Base-by-base conservation (phyloP, 2,888 invertebrate genomes). In the Macrosoma leucophasiata region DNA sequence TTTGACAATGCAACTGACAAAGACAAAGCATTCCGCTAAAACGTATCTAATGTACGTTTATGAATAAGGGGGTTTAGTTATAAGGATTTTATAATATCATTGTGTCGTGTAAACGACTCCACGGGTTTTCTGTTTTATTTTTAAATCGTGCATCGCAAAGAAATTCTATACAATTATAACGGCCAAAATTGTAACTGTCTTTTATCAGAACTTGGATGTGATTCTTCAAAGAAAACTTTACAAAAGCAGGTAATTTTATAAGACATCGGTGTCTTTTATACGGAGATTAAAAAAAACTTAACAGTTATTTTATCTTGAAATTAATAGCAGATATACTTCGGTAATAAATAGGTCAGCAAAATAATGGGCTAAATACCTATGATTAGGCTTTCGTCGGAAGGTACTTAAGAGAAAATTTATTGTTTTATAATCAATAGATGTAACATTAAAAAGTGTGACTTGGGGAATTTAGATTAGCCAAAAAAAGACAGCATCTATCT, bases 91-190 rank as follows among this genome's bases (percentile, higher is more conserved):
- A 21, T 51, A 36, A 64, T 52, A 56, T 31, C 48, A 52, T 50
- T 36, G 8, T 8, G 6, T 62, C 27, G 72, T 74, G 63, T 50
- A 29, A 21, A 7, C 55, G 10, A 35, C 64, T 78, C 75, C 13
- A 65, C 23, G 20, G 6, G 11, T 57, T 58, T 52, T 38, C 40
- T 61, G 59, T 69, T 59, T 49, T 36, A 48, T 52, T 54, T 46
- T 43, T 43, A 55, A 48, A 57, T 66, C 53, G 46, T 41, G 56
- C 52, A 57, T 58, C 61, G 73, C 71, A 81, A 77, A 69, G 70
- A 73, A 81, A 77, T 81, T 76, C 76, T 82, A 81, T 82, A 82
- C 79, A 84, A 84, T 84, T 82, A 84, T 82, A 84, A 84, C 84
- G 82, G 82, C 77, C 78, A 50, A 81, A 78, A 82, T 75, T 72